phyloP scores from a whole-genome alignment of 2,113 vertebrate genomes.

The Pluvialis apricaria region DNA sequence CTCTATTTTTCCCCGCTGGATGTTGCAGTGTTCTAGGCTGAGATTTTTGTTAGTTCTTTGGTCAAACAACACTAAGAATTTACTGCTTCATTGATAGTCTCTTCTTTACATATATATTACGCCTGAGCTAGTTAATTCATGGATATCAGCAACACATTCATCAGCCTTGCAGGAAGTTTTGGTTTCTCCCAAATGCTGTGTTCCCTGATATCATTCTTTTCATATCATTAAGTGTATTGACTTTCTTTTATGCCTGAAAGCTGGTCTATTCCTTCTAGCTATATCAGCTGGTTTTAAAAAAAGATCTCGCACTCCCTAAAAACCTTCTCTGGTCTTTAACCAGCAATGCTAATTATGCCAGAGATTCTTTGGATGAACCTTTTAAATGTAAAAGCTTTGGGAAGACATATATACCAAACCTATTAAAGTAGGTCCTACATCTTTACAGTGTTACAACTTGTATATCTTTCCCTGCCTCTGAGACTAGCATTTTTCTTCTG shows the following conservation, averaged over 20 bases:
- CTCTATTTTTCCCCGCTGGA: not conserved
- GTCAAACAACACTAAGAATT: not conserved
- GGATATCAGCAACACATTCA: not conserved
- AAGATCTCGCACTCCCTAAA: not conserved
- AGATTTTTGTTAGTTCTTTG: not conserved
- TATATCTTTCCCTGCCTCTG: not conserved
- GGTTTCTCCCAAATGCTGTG: not conserved
- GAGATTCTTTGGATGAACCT: not conserved
- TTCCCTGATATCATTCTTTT: not conserved
- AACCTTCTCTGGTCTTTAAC: not conserved
- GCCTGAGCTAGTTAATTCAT: not conserved
- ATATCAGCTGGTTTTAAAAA: not conserved
- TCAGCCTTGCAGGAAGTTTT: not conserved
- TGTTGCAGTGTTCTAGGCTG: not conserved
- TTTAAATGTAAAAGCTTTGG: not conserved
- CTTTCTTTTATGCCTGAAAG: not conserved
- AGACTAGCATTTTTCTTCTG: not conserved
- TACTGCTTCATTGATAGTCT: not conserved
- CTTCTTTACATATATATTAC: not conserved
- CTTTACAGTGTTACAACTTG: not conserved
- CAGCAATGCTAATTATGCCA: not conserved
- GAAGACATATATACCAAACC: not conserved
- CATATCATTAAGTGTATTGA: not conserved
- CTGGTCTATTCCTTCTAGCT: not conserved
- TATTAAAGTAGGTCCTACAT: not conserved